A percentile compares a stretch with the other conserved stretches of the same genome.
These are phyloP conservation scores for Melinaea menophilus DNA, from an alignment of 2,888 invertebrate genomes.

Conservation along the genomic window DNA sequence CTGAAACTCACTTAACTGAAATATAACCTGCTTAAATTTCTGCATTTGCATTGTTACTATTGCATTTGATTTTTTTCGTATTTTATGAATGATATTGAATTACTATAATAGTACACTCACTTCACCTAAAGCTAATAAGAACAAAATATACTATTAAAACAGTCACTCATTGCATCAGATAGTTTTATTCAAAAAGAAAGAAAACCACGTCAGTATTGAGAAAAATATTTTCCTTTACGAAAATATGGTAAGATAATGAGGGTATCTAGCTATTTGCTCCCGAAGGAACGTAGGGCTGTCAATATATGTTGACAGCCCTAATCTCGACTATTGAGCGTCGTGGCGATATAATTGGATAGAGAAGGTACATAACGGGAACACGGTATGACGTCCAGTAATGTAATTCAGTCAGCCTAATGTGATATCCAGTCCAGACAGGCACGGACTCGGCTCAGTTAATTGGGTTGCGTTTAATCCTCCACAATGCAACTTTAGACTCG, in stretches of 20 bases:
- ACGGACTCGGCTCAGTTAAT: conserved; percentile 64
- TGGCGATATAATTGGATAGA: conserved; percentile 56
- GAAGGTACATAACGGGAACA: conserved; percentile 40
- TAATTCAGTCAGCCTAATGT: conserved; percentile 70
- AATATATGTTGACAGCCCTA: conserved; percentile 46
- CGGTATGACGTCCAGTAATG: conserved; percentile 62
- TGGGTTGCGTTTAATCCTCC: conserved; percentile 71
- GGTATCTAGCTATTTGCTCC: conserved; percentile 5
- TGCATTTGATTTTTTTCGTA: no score
- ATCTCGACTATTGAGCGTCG: conserved; percentile 62
- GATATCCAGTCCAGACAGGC: conserved; percentile 66
- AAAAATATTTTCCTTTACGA: no score
- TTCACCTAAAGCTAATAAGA: no score
- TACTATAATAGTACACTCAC: no score
- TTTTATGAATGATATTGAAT: no score
- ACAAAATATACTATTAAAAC: no score
- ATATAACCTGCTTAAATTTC: no score
- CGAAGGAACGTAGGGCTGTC: conserved; percentile 15
- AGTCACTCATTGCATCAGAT: no score
- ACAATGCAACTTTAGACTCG: conserved; percentile 68
- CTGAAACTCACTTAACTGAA: neutral
- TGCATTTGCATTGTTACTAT: no score
- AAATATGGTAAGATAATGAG: conserved; percentile 1
- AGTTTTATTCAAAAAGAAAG: no score
- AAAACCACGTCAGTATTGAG: no score